Percentiles rank a stretch among this genome's conserved stretches.
Evolutionary conservation across 2,888 invertebrate species (phyloP).

Genomic region (Coelopa pilipes): DNA sequence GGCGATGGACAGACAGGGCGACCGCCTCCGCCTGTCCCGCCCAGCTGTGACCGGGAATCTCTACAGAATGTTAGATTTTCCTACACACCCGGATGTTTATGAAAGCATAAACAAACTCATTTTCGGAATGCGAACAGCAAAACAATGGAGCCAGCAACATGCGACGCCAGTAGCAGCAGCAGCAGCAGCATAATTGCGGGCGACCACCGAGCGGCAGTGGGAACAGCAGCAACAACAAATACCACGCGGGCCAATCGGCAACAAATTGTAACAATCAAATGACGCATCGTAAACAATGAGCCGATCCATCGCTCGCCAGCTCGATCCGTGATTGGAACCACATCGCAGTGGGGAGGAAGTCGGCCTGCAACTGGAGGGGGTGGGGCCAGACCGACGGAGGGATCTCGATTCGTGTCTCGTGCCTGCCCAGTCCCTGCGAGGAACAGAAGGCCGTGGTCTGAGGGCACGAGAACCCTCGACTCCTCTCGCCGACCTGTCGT

Average conservation of each 20-base stretch:
- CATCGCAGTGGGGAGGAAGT: background rate
- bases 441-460: no score
- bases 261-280: conserved; percentile 38
- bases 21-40: no score
- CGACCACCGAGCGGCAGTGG: background rate
- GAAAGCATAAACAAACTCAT: conserved; percentile 53
- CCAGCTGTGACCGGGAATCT: background rate
- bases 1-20: background rate
- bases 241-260: background rate
- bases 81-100: conserved; percentile 59
- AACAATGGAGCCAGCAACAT: background rate
- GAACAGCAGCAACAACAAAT: background rate
- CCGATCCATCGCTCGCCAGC: background rate
- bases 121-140: background rate
- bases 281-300: conserved; percentile 35
- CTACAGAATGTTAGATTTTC: conserved; percentile 58
- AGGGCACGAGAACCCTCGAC: no score
- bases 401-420: background rate
- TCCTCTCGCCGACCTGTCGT: no score
- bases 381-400: background rate
- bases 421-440: background rate
- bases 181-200: background rate
- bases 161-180: background rate
- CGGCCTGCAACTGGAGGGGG: background rate
- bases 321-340: background rate